These are phyloP conservation scores for Trematomus loennbergii DNA, from an alignment of 2,113 vertebrate species.

Conservation along the genomic window DNA sequence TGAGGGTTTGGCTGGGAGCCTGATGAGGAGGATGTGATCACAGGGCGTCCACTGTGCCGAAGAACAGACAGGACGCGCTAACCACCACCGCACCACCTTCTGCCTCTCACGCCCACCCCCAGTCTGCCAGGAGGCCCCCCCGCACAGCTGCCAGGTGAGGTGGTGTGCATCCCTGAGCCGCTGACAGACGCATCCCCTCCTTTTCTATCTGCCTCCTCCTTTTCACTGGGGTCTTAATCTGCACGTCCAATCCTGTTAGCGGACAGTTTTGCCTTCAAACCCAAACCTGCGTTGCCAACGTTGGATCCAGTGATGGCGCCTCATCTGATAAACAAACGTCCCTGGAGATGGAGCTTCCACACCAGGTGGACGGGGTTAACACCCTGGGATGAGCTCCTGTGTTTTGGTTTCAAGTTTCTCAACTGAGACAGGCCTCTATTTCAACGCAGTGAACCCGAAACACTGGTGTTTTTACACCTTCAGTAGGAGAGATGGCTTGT, in stretches of 20 bases:
- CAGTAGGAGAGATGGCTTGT: not conserved
- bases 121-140: conserved; percentile 32
- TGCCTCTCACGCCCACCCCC: conserved; percentile 43
- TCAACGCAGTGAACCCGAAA: not conserved
- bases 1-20: conserved; percentile 54
- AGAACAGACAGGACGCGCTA: conserved; percentile 31
- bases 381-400: conserved; percentile 34
- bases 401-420: conserved; percentile 27
- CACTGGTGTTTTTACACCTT: not conserved
- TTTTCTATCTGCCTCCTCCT: not conserved
- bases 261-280: conserved; percentile 37
- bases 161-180: conserved; percentile 41
- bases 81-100: conserved; percentile 21
- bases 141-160: conserved; percentile 63
- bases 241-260: conserved; percentile 74
- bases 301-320: conserved; percentile 20
- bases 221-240: conserved; percentile 60
- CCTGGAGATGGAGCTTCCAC: conserved; percentile 15
- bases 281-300: conserved; percentile 30
- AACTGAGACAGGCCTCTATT: not conserved
- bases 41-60: conserved; percentile 44
- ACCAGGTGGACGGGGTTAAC: conserved; percentile 57
- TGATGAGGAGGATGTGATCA: conserved; percentile 57
- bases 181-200: conserved; percentile 64
- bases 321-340: conserved; percentile 51